Conservation (phyloP, 2,888 invertebrate genomes). For the Agrochola litura region DNA sequence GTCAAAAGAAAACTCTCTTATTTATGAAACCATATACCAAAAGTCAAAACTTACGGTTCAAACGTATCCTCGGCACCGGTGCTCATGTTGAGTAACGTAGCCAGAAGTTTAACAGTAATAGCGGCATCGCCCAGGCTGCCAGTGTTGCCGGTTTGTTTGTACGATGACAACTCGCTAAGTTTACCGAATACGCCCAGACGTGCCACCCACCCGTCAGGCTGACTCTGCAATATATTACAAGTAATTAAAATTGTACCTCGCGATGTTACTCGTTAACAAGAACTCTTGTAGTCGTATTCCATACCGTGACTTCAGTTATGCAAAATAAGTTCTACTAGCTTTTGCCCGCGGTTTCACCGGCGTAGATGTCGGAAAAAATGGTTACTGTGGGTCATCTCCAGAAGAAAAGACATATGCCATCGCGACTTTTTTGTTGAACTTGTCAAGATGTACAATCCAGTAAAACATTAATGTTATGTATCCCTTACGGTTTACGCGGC, state of each 20-base stretch:
- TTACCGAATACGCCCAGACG: constrained; percentile 86
- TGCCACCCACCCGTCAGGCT: constrained; percentile 85
- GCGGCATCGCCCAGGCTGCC: constrained; percentile 80
- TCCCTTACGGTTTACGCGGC: no score
- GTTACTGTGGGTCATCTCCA: no score
- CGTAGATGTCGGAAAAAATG: no score
- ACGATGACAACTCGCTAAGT: constrained; percentile 81
- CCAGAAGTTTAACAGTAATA: constrained; percentile 81
- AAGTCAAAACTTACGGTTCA: constrained; percentile 78
- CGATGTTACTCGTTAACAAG: neutral
- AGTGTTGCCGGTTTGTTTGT: constrained; percentile 76
- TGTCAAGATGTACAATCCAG: no score
- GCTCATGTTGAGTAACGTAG: constrained; percentile 79
- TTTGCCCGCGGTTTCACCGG: no score
- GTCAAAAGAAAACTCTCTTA: neutral
- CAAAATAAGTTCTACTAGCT: no score
- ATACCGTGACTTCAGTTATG: neutral
- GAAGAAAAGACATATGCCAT: no score
- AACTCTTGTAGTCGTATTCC: neutral
- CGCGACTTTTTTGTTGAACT: no score
- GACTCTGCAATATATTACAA: constrained; percentile 74
- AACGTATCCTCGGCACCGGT: constrained; percentile 79
- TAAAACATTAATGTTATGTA: no score
- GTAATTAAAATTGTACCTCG: neutral
- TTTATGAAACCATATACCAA: neutral